phyloP scores from a whole-genome alignment of 2,797 vertebrate species.

The Sylvilagus floridanus region DNA sequence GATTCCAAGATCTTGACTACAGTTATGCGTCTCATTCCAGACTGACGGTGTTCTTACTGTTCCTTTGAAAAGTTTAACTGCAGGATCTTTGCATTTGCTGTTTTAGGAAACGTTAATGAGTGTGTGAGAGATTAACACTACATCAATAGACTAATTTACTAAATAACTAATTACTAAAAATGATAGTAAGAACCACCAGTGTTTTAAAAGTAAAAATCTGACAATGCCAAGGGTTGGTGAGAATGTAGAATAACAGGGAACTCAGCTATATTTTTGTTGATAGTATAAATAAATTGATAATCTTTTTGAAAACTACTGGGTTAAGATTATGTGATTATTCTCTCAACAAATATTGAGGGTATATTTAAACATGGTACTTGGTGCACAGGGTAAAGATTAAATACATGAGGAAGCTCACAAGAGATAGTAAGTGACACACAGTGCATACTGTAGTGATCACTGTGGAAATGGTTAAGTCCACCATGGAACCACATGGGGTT shows the following conservation, averaged over 20 bases:
- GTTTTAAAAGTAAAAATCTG: conserved; percentile 31
- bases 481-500: neutral
- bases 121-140: neutral
- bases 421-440: neutral
- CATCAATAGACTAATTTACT: neutral
- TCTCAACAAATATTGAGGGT: neutral
- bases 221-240: neutral
- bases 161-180: no score
- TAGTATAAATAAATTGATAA: conserved; percentile 27
- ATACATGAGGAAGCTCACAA: neutral
- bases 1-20: conserved; percentile 40
- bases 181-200: neutral
- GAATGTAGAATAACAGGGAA: neutral
- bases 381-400: neutral
- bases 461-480: neutral
- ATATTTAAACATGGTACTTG: neutral
- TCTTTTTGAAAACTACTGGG: conserved; percentile 24
- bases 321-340: conserved; percentile 53
- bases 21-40: conserved; percentile 1
- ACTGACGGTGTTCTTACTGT: neutral
- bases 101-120: conserved; percentile 60
- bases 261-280: neutral
- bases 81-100: neutral
- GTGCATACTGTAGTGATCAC: neutral
- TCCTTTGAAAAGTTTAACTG: conserved; percentile 50